Evolutionary conservation across 2,888 invertebrate species (phyloP), one percentile per base, ranked within the genome.

Genomic region (Melieria picta): DNA sequence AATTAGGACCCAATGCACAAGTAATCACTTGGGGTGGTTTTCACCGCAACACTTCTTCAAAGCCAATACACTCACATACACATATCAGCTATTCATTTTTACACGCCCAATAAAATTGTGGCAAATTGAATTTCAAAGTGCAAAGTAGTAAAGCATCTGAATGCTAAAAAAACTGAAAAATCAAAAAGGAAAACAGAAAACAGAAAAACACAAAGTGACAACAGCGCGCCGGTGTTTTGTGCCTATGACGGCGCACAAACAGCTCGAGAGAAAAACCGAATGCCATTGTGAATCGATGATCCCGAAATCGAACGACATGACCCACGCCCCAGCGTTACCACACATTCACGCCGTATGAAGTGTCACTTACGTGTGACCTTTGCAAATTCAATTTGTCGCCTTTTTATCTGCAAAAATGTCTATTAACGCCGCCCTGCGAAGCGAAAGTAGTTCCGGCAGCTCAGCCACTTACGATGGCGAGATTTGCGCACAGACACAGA

Each of bases 351-450:
- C 10, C 50, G 61, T 78, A 79, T 82, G 80, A 81, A 83, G 82
- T 84, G 80, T 80, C 81, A 83, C 80, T 81, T 78, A 78, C 79
- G 80, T 81, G 79, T 84, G 84, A 84, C 85, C 84, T 84, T 83
- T 82, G 80, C 79, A 84, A 84, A 84, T 84, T 84, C 77, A 84
- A 84, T 84, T 84, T 84, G 79, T 79, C 81, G 75, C 79, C 81
- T 83, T 81, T 84, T 80, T 83, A 82, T 79, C 83, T 82, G 82
- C 74, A 81, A 83, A 80, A 78, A 84, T 84, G 82, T 81, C 83
- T 82, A 84, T 84, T 84, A 84, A 79, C 69, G 55, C 2, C 11
- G 11, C 16, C 63, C 62, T 61, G 13, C 50, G 47, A 71, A 69
- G 72, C 71, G 69, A 13, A 74, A 74, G 74, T 72, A 75, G 72